Base-by-base conservation (phyloP, 1,140 invertebrate genomes). In the Lepidurus arcticus region DNA sequence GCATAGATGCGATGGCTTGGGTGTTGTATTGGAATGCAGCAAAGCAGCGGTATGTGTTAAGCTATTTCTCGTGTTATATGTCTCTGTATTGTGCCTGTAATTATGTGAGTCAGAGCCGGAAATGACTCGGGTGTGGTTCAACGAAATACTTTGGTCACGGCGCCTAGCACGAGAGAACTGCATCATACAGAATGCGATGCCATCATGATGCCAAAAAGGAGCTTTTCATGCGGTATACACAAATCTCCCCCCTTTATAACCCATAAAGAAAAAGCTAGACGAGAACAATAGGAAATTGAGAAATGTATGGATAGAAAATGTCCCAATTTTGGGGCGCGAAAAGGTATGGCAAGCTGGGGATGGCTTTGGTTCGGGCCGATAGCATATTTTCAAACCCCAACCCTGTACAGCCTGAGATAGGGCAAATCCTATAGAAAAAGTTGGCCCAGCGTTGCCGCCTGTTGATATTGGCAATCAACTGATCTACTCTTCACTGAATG, bases 111-210 rank as follows among this genome's bases (percentile, higher is more conserved):
- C 53, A 65, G 53, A 16, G 53, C 53, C 53, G 53, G 53, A 65
- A 65, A 65, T 65, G 53, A 65, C 53, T 65, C 53, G 53, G 53
- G 53, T 65, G 53, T 65, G 53, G 53, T 65, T 65, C 53, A 65
- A 13, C 16, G 21, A 47, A 65, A 65, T 65, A 65, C 53, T 21
- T 65, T 65, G 53, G 53, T 65, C 53, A 65, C 53, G 53, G 53
- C n/a, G 53, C 53, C 53, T 65, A 65, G 53, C 53, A 65, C 53
- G 53, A 65, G 53, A 65, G 53, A 21, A 65, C 53, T 13, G 53
- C 53, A 65, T 65, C 53, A 65, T 65, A 65, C 16, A 65, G 53
- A 65, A 16, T 9, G 21, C 53, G 6, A 65, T 65, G 53, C 53
- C 53, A 21, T 65, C 53, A 65, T 65, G 53, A 65, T 65, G 53